Conservation (phyloP, 2,113 vertebrate species). For the Chroicocephalus ridibundus region DNA sequence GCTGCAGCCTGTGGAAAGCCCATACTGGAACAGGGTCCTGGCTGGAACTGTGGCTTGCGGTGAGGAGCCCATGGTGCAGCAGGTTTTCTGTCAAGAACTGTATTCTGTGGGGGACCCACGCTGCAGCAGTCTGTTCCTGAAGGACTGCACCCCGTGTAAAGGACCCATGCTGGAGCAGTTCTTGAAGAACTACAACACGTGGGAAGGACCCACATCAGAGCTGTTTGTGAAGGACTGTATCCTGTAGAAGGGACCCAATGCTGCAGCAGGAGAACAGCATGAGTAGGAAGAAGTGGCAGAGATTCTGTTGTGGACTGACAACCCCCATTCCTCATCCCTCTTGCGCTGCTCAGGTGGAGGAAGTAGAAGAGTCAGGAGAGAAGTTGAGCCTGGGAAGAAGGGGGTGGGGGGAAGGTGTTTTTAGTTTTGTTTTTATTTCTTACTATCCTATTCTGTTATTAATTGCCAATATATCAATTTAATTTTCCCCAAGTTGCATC, state of each 20-base stretch:
- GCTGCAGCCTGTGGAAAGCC: not conserved
- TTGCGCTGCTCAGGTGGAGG: not conserved
- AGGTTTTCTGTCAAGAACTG: not conserved
- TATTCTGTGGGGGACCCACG: not conserved
- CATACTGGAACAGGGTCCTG: not conserved
- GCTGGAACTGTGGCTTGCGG: not conserved
- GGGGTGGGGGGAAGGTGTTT: fast-evolving
- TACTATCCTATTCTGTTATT: not conserved
- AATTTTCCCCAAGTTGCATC: not conserved
- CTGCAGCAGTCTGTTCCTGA: not conserved
- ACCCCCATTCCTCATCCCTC: not conserved
- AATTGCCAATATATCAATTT: not conserved
- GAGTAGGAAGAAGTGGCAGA: not conserved
- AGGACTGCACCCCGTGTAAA: not conserved
- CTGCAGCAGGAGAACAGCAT: not conserved
- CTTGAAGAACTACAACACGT: not conserved
- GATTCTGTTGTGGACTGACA: not conserved
- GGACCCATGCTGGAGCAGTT: not conserved
- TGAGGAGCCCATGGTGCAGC: not conserved
- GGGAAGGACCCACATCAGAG: not conserved
- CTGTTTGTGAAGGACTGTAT: not conserved
- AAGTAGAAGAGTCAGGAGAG: not conserved
- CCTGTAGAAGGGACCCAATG: not conserved
- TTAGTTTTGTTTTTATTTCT: not conserved
- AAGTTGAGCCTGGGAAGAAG: not conserved